phyloP scores from a whole-genome alignment of 2,797 vertebrate genomes.

The Cyprinella venusta region DNA sequence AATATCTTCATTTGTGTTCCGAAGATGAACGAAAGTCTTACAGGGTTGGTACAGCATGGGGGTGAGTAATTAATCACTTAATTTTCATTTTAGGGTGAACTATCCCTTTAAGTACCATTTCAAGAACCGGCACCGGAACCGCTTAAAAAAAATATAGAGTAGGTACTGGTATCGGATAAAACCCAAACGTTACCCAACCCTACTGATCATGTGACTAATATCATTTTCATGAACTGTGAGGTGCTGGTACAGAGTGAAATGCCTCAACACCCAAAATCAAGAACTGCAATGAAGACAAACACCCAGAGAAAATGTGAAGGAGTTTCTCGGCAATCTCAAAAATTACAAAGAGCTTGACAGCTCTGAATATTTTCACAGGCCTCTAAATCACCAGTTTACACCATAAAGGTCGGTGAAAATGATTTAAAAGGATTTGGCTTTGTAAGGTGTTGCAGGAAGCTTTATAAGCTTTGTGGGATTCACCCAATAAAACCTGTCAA shows the following conservation, averaged over 20 bases:
- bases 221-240: not conserved
- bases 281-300: conserved; percentile 62
- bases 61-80: too few species aligned
- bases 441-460: not conserved
- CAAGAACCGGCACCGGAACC: too few species aligned
- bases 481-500: not conserved
- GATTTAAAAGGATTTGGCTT: conserved; percentile 4
- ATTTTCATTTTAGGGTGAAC: too few species aligned
- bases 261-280: conserved; percentile 69
- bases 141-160: too few species aligned
- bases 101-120: too few species aligned
- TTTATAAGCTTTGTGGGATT: too few species aligned
- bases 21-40: too few species aligned
- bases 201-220: not conserved
- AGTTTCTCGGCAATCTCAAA: conserved; percentile 1
- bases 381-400: conserved; percentile 7
- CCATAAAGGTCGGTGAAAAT: conserved; percentile 6
- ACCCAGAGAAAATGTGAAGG: conserved; percentile 73
- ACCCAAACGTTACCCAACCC: too few species aligned
- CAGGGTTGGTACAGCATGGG: too few species aligned
- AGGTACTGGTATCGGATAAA: too few species aligned
- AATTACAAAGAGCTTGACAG: not conserved
- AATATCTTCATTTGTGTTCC: too few species aligned
- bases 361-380: not conserved
- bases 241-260: conserved; percentile 64